phyloP scores from a whole-genome alignment of 1,140 invertebrate genomes.

The Heliconius nattereri region DNA sequence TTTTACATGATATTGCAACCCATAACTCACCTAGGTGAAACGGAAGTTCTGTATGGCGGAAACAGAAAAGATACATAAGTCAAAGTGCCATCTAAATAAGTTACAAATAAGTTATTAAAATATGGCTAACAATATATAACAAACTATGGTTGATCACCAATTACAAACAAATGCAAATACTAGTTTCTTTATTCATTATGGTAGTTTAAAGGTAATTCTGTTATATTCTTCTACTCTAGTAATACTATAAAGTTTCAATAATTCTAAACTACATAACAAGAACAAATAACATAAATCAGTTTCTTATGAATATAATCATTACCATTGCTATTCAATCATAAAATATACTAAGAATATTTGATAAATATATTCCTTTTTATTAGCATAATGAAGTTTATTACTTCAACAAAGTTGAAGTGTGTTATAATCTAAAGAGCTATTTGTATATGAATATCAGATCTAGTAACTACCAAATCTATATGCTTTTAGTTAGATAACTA shows the following conservation, averaged over 20 bases:
- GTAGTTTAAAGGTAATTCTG: neutral
- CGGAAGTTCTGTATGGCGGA: slow-evolving; percentile 83
- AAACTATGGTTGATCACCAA: slow-evolving; percentile 11
- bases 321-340: neutral
- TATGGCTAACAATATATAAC: slow-evolving; percentile 18
- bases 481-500: neutral
- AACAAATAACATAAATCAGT: neutral
- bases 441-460: neutral
- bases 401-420: neutral
- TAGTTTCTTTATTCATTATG: neutral
- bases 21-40: slow-evolving; percentile 85
- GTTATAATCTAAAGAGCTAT: neutral
- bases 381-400: neutral
- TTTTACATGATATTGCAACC: slow-evolving; percentile 44
- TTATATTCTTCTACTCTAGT: neutral
- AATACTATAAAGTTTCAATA: neutral
- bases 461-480: neutral
- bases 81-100: slow-evolving; percentile 43
- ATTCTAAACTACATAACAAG: neutral
- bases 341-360: neutral
- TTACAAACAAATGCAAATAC: neutral
- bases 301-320: neutral
- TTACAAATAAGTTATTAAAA: neutral
- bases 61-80: slow-evolving; percentile 70
- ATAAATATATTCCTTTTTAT: neutral